A percentile compares a stretch with the other conserved stretches of the same genome.
Conservation (phyloP, 2,888 invertebrate genomes). For the Scaptomyza caliginosa region DNA sequence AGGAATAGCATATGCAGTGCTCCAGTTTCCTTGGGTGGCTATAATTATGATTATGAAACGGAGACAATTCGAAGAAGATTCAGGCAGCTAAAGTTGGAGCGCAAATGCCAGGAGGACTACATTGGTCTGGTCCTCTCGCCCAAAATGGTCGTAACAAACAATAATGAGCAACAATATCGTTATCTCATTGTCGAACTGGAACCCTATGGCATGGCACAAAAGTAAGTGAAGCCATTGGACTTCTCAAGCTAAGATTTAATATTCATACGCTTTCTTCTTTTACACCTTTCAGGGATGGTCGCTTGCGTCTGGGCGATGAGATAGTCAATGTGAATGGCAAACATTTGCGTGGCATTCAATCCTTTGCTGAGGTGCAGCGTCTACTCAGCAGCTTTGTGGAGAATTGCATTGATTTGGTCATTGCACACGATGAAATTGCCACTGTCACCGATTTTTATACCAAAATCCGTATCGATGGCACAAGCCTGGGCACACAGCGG, state of each 20-base stretch:
- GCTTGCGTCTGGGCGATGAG: conserved; percentile 93
- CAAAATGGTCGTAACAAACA: conserved; percentile 85
- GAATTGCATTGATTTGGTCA: conserved; percentile 86
- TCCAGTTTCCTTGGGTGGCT: conserved; percentile 81
- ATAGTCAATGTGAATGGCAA: conserved; percentile 94
- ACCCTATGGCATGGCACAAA: conserved; percentile 87
- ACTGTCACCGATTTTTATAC: conserved; percentile 84
- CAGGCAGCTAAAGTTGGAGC: conserved; percentile 88
- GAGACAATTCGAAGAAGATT: conserved; percentile 87
- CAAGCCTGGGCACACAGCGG: conserved; percentile 56
- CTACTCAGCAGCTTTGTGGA: conserved; percentile 84
- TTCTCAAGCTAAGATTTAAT: background rate
- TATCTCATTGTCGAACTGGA: conserved; percentile 88
- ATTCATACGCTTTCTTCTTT: background rate
- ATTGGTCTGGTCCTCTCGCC: conserved; percentile 90
- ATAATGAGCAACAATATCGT: conserved; percentile 86
- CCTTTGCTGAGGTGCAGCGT: conserved; percentile 87
- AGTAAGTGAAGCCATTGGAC: conserved; percentile 67
- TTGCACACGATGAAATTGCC: conserved; percentile 87
- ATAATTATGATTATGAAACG: conserved; percentile 84
- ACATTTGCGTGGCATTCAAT: conserved; percentile 89
- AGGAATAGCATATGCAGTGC: conserved; percentile 81
- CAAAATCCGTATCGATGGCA: conserved; percentile 82
- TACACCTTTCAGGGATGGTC: conserved; percentile 87
- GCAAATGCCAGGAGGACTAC: conserved; percentile 88